Conservation (phyloP, 1,140 invertebrate species). For the Diorhabda sublineata region DNA sequence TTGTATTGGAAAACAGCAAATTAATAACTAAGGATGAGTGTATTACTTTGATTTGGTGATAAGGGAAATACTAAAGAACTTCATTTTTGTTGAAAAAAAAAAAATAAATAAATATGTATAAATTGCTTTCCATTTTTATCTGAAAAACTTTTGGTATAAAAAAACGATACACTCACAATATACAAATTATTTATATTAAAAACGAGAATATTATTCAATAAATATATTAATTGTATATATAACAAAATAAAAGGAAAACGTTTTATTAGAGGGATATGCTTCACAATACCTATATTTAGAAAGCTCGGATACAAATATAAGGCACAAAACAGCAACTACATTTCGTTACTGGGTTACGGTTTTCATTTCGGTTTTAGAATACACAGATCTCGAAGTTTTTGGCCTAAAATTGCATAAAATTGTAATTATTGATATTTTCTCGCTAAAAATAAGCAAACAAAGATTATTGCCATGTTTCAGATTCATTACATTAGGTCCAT, state of each 20-base stretch:
- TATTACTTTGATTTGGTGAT: no score
- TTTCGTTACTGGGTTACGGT: background rate
- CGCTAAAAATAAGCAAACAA: no score
- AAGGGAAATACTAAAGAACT: no score
- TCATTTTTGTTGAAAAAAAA: no score
- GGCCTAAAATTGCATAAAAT: background rate
- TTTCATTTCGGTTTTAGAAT: background rate
- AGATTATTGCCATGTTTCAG: no score
- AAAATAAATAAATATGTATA: background rate
- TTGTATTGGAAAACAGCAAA: no score
- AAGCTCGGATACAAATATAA: constrained; percentile 15
- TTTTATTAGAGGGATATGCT: constrained; percentile 12
- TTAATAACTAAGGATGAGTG: no score
- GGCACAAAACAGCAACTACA: constrained; percentile 10
- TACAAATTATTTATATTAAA: background rate
- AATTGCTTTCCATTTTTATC: background rate
- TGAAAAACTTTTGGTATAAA: background rate
- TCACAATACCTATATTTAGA: constrained; percentile 7
- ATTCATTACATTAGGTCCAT: no score
- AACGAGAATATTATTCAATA: constrained; percentile 15
- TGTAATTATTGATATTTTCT: no score
- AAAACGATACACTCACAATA: background rate
- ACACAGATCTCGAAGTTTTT: background rate
- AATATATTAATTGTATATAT: constrained; percentile 17
- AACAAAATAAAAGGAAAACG: constrained; percentile 9